These are phyloP conservation scores for Astur gentilis DNA, from an alignment of 2,113 vertebrate species.

Conservation along the genomic window DNA sequence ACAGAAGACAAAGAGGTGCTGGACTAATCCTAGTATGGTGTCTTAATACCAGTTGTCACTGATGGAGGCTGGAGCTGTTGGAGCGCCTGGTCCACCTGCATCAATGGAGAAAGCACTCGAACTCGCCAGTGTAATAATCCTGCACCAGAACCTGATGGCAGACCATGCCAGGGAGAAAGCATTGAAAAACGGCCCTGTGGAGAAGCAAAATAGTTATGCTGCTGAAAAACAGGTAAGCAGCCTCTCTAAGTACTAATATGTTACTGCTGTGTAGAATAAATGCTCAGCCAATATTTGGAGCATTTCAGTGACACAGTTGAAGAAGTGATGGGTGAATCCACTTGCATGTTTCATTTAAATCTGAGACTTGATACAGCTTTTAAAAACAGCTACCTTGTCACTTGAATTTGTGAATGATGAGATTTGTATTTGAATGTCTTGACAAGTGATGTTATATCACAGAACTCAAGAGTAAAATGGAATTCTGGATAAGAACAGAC, in stretches of 20 bases:
- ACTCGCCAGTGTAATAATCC: constrained; percentile 72
- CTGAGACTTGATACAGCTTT: neutral
- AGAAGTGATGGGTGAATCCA: neutral
- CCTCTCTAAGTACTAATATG: neutral
- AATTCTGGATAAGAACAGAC: neutral
- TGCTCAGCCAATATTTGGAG: neutral
- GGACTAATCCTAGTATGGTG: neutral
- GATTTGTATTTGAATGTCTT: neutral
- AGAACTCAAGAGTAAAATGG: neutral
- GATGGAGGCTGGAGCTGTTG: constrained; percentile 82
- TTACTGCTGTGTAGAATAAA: neutral
- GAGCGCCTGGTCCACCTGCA: constrained; percentile 71
- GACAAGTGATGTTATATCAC: neutral
- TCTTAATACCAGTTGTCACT: neutral
- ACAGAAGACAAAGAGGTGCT: neutral
- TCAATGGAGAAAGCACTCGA: constrained; percentile 39
- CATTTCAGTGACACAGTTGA: neutral
- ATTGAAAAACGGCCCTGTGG: constrained; percentile 61
- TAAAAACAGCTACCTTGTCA: neutral
- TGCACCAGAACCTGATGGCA: neutral
- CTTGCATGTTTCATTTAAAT: neutral
- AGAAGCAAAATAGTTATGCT: neutral
- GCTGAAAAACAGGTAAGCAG: neutral
- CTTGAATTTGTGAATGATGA: neutral
- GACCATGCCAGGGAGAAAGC: constrained; percentile 70